Evolutionary conservation across 2,113 vertebrate species (phyloP), one percentile per base, ranked within the genome.

Genomic region (Burhinus bistriatus): DNA sequence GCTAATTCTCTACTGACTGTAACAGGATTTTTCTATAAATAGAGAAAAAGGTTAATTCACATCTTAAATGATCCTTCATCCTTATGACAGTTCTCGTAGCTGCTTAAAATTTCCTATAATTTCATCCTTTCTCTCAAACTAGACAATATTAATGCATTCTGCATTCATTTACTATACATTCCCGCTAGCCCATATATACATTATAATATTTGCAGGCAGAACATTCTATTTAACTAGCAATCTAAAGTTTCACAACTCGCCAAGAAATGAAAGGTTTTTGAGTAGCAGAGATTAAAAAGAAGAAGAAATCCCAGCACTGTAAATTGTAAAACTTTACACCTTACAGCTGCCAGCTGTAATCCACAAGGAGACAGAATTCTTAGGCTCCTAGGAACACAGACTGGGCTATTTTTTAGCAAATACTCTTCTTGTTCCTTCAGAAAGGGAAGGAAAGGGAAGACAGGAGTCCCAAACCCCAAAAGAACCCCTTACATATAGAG

Each of bases 271-370:
- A 96, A 92, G 72, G 29, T 15, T 75, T 97, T 94, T 83, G 92
- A 87, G 57, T 75, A 89, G 70, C 27, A 72, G 61, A 94, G 88
- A 83, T 91, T 94, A 97, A 97, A 96, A 97, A 90, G 55, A 96
- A 94, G 84, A 94, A 87, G 84, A 97, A 97, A 95, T 69, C 87
- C 82, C 92, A 93, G 54, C 64, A 61, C 80, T 87, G 58, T 96
- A 97, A 95, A 75, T 40, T 96, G 69, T 91, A 85, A 96, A 93
- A 95, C 38, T 70, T 89, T 90, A 87, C 81, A 95, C 90, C 66
- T 96, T 89, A 78, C 45, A 97, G 87, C 89, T 92, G 88, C 66
- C 76, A 82, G 83, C 66, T 94, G 29, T 96, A 98, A 96, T 96
- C 89, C 80, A 84, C 42, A 86, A 94, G 92, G 76, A 95, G 78